Evolutionary conservation across 1,140 invertebrate species (phyloP), one percentile per base, ranked within the genome.

Genomic region (Macrotrachela quadricornifera): DNA sequence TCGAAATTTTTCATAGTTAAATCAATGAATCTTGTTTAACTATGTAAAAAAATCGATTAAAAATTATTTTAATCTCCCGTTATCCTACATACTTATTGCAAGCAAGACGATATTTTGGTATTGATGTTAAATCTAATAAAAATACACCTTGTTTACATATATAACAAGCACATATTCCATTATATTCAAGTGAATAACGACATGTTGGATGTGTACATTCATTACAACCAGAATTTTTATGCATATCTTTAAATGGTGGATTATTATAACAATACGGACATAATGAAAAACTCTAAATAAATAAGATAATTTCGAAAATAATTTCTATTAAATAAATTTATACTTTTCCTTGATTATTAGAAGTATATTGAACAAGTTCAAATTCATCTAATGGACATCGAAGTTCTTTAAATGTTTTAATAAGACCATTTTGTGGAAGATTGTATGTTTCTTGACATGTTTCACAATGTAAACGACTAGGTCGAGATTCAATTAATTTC

Each of bases 201-300:
- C 92, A 99, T 18, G 82, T 84, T 1, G 91, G 88, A 74, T 99
- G 91, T 13, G 83, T 81, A 67, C 94, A 99, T 55, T 81, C 78
- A 68, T 94, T 95, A 67, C 94, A 99, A 4, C 86, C 86, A 57
- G 75, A 79, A 6, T 67, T 61, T 62, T n/a, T 62, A 16, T 41
- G 71, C 88, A 95, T 95, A 63, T 90, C 88, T 67, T 79, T 82
- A 65, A 97, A 97, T 1, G 94, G 92, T 37, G 92, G 87, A 73
- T 96, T 81, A 66, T 95, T 96, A 67, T 85, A 96, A 66, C 94
- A 99, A 69, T 95, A 94, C 0, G 92, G 92, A 68, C 94, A 99
- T 56, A 99, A 83, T 2, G 85, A 80, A 66, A 80, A 96, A 64
- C 84, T 87, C 40, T 42, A 14, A 42, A 42, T 14, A 11, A 42